These are phyloP conservation scores for Drosophila ironensis DNA, from an alignment of 1,140 invertebrate genomes.

Conservation along the genomic window DNA sequence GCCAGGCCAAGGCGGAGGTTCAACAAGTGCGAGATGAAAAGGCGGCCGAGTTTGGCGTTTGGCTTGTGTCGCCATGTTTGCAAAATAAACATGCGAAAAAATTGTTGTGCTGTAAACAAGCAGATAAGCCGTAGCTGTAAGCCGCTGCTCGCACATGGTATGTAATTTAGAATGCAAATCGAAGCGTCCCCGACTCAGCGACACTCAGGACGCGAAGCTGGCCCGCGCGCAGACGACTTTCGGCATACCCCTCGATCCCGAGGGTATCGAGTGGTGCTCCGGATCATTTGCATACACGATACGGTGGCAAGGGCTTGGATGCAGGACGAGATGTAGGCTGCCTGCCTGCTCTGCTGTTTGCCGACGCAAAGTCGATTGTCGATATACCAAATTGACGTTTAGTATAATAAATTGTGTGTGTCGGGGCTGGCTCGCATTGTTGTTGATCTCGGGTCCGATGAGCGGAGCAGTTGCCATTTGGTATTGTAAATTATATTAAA, in stretches of 20 bases:
- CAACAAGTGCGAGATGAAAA: conserved; percentile 75
- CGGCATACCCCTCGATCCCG: background rate
- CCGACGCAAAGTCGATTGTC: conserved; percentile 56
- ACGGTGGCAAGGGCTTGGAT: conserved; percentile 25
- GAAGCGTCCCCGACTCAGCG: background rate
- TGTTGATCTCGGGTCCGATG: conserved; percentile 15
- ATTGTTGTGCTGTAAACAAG: conserved; percentile 63
- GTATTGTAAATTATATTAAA: conserved; percentile 74
- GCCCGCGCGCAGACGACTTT: background rate
- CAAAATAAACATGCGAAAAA: conserved; percentile 61
- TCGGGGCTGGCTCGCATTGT: conserved; percentile 38
- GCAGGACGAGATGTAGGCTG: conserved; percentile 13
- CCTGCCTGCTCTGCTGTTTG: conserved; percentile 40
- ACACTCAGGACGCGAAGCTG: conserved; percentile 1
- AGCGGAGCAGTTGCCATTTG: conserved; percentile 35
- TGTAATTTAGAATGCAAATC: conserved; percentile 13
- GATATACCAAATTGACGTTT: conserved; percentile 74
- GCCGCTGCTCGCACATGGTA: conserved; percentile 18
- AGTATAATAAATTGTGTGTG: conserved; percentile 72
- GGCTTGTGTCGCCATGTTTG: conserved; percentile 41
- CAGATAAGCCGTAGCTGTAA: conserved; percentile 64
- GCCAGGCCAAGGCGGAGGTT: conserved; percentile 29
- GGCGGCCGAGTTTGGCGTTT: conserved; percentile 55
- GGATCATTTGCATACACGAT: conserved; percentile 55
- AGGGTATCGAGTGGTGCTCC: conserved; percentile 1